Evolutionary conservation across 2,888 invertebrate genomes (phyloP), one percentile per base, ranked within the genome.

Genomic region (Synanthedon myopaeformis): DNA sequence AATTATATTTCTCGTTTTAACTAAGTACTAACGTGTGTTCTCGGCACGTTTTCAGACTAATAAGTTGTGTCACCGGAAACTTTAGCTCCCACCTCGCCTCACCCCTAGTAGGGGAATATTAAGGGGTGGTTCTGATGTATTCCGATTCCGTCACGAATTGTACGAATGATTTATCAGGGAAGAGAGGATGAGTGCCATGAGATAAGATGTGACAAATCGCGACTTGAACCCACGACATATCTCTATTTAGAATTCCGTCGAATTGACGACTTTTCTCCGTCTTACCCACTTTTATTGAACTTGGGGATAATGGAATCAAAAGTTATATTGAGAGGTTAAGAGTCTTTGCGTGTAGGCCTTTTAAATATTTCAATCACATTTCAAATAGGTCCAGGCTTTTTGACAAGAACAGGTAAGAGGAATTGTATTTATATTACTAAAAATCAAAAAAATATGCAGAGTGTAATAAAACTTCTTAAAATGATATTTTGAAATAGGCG

Each of bases 151-250:
- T 67, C 69, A 63, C 67, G 67, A 68, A 67, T 65, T 62, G 69
- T 64, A 64, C 67, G 67, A 73, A 76, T 74, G 72, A 76, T 76
- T 76, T 74, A 75, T 74, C 63, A 63, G 59, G 61, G 66, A 66
- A 60, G 59, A 61, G 65, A 64, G 65, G 63, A 60, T 61, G 61
- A 64, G 59, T 59, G 62, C 61, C 63, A 59, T 49, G 58, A 69
- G 74, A 75, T 74, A 74, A 69, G 69, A 65, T 65, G 69, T 70
- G 71, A 76, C 74, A 74, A 75, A 76, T 76, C 75, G 70, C 67
- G 65, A 67, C 64, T 64, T 66, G 64, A 67, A 69, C 66, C 69
- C 64, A 56, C 59, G 60, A 59, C 58, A 59, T 58, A 61, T 57
- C 58, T 56, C 60, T 61, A 64, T 67, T 64, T 62, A 62, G 59